Conservation (phyloP, 2,113 vertebrate genomes). For the Rhizomys pruinosus region DNA sequence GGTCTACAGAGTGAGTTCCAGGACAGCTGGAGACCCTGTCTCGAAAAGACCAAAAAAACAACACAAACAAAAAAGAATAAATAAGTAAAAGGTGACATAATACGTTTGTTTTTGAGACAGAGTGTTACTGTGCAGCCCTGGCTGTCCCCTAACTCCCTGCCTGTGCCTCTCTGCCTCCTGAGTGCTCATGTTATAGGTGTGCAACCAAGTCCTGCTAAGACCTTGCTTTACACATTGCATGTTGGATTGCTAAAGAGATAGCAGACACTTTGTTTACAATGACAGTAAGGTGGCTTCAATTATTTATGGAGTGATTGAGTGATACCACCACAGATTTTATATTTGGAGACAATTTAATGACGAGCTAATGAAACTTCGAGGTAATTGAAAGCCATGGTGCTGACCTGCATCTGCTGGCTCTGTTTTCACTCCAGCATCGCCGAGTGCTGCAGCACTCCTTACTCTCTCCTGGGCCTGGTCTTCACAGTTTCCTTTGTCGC, state of each 20-base stretch:
- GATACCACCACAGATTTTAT: conserved; percentile 26
- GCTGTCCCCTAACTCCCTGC: no score
- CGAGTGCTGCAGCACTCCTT: conserved; percentile 98
- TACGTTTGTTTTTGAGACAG: no score
- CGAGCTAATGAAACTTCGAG: neutral
- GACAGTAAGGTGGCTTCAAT: conserved; percentile 6
- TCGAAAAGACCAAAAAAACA: no score
- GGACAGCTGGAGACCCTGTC: no score
- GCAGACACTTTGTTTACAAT: neutral
- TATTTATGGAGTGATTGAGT: neutral
- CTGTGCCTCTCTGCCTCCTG: no score
- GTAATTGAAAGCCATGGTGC: conserved; percentile 65
- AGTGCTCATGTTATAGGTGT: no score
- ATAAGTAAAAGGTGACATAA: no score
- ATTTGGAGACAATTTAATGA: conserved; percentile 20
- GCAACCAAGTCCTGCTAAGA: neutral
- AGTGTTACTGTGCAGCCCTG: no score
- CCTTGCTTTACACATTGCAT: neutral
- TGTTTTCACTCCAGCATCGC: conserved; percentile 89
- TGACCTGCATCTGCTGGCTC: no score
- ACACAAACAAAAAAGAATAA: no score
- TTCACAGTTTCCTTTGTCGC: conserved; percentile 98
- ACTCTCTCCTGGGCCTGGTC: conserved; percentile 96
- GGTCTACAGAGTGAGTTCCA: no score
- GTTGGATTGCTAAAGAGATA: neutral